Evolutionary conservation across 2,113 vertebrate species (phyloP).

Genomic region (Xerus inauris): DNA sequence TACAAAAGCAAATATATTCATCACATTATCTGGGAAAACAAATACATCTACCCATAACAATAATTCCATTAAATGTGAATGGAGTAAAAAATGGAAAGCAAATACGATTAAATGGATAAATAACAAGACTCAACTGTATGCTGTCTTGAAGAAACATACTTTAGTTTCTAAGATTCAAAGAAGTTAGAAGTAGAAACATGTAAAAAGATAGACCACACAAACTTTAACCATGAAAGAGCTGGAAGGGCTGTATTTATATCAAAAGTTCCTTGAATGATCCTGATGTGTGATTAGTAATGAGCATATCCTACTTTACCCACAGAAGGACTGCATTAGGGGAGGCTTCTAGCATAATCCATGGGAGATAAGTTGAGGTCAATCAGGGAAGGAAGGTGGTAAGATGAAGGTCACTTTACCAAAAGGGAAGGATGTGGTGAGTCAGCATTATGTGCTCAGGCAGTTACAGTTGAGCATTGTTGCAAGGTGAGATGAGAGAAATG

Average conservation of each 20-base stretch:
- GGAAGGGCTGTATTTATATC: not conserved
- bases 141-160: constrained; percentile 22
- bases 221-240: not conserved
- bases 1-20: not conserved
- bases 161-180: constrained; percentile 29
- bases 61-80: constrained; percentile 10
- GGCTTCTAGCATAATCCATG: not conserved
- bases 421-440: not conserved
- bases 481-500: not conserved
- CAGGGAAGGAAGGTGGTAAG: not conserved
- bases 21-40: not conserved
- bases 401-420: not conserved
- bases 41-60: not conserved
- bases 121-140: not conserved
- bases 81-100: not conserved
- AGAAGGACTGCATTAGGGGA: not conserved
- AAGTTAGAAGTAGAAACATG: not conserved
- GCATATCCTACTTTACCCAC: not conserved
- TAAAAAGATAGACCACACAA: not conserved
- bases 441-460: not conserved
- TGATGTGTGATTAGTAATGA: not conserved
- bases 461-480: not conserved
- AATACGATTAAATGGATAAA: not conserved
- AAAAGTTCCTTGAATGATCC: not conserved
- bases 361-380: not conserved